These are phyloP conservation scores for Callipepla squamata DNA, from an alignment of 2,113 vertebrate species.

Conservation along the genomic window DNA sequence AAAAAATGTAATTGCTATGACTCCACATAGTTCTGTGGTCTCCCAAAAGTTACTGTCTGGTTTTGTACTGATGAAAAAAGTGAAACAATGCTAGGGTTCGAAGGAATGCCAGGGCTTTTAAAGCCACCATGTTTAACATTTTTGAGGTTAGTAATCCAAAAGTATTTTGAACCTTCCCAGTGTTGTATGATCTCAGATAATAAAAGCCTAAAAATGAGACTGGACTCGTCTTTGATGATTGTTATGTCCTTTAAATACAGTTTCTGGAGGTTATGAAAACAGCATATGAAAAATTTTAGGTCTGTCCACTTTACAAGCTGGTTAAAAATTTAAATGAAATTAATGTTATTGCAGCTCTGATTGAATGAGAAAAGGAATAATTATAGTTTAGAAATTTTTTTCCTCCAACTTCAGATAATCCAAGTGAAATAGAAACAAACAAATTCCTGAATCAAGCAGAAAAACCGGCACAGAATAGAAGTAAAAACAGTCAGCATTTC, in stretches of 20 bases:
- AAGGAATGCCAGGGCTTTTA: slow-evolving; percentile 45
- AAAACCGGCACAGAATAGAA: slow-evolving; percentile 13
- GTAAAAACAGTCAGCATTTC: slow-evolving; percentile 83
- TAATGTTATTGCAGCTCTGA: not conserved
- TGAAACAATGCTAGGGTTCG: slow-evolving; percentile 20
- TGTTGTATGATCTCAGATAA: not conserved
- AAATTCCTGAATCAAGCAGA: slow-evolving; percentile 56
- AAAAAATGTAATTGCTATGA: slow-evolving; percentile 49
- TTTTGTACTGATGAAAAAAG: slow-evolving; percentile 55
- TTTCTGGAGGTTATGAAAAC: slow-evolving; percentile 5
- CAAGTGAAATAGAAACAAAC: slow-evolving; percentile 58
- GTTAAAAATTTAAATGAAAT: not conserved
- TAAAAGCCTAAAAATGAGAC: not conserved
- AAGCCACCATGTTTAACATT: slow-evolving; percentile 24
- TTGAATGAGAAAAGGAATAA: not conserved
- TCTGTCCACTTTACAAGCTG: not conserved
- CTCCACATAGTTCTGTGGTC: slow-evolving; percentile 56
- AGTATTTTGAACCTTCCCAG: slow-evolving; percentile 25
- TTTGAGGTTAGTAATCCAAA: slow-evolving; percentile 48
- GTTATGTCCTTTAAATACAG: slow-evolving; percentile 8
- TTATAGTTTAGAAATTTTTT: slow-evolving; percentile 4
- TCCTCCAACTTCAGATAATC: slow-evolving; percentile 62
- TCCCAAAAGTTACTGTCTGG: slow-evolving; percentile 42
- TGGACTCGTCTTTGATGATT: not conserved
- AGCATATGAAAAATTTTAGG: not conserved